Conservation (phyloP, 2,797 vertebrate species). For the Ctenopoma multispine region DNA sequence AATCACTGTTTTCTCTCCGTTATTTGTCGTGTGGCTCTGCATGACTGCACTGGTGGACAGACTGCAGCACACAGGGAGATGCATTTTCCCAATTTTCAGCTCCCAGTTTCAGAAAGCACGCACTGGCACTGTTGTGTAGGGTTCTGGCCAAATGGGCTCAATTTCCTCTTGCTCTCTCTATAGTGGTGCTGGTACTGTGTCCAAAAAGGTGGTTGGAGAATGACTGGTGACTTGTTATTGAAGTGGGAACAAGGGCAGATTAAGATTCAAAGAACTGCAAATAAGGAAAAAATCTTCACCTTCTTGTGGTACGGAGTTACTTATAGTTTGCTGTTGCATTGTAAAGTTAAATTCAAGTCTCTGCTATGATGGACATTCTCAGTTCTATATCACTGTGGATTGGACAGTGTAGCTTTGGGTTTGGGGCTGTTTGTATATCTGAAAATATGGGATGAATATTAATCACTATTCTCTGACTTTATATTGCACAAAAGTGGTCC, state of each 20-base stretch:
- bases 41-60: slow-evolving; percentile 67
- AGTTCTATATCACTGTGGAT: not conserved
- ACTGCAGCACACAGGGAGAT: slow-evolving; percentile 71
- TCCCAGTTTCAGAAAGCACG: slow-evolving; percentile 55
- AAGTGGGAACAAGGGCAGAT: slow-evolving; percentile 40
- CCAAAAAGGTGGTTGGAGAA: slow-evolving; percentile 28
- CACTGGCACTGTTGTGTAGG: slow-evolving; percentile 48
- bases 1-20: slow-evolving; percentile 62
- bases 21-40: slow-evolving; percentile 63
- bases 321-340: not conserved
- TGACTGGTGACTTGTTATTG: slow-evolving; percentile 39
- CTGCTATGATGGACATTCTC: not conserved
- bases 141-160: slow-evolving; percentile 67
- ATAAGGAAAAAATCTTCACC: not conserved
- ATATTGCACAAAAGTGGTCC: no score
- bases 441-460: no score
- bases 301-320: not conserved
- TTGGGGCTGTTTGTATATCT: not conserved
- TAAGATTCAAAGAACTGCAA: slow-evolving; percentile 26
- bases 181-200: slow-evolving; percentile 48
- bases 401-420: not conserved
- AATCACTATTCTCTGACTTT: no score
- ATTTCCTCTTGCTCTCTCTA: slow-evolving; percentile 51
- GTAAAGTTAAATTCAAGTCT: no score
- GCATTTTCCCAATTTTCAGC: slow-evolving; percentile 63